Conservation (phyloP, 2,888 invertebrate genomes). For the Drosophila engyochracea region DNA sequence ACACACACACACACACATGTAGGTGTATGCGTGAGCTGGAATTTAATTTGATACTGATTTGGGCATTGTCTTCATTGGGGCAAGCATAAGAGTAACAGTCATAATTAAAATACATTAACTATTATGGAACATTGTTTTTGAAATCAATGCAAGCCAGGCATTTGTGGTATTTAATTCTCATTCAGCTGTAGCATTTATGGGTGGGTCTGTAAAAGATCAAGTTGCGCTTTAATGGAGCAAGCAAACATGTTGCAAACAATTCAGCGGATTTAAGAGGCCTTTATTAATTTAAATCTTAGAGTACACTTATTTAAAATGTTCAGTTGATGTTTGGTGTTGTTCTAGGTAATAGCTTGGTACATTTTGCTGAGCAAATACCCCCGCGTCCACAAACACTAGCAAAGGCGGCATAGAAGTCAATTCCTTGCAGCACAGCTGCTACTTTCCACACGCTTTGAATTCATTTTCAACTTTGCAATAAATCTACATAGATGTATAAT, state of each 20-base stretch:
- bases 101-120: background rate
- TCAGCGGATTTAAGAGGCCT: no score
- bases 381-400: background rate
- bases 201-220: no score
- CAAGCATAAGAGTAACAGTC: background rate
- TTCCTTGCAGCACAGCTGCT: slow-evolving; percentile 53
- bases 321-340: slow-evolving; percentile 16
- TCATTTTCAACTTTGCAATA: slow-evolving; percentile 74
- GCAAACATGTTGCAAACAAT: background rate
- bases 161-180: background rate
- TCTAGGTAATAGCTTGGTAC: slow-evolving; percentile 34
- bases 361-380: slow-evolving; percentile 33
- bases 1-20: background rate
- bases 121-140: background rate
- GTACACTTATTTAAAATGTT: slow-evolving; percentile 12
- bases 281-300: slow-evolving; percentile 9
- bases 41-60: slow-evolving; percentile 50
- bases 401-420: slow-evolving; percentile 17
- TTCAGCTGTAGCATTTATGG: background rate
- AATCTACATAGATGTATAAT: slow-evolving; percentile 76
- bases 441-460: slow-evolving; percentile 59
- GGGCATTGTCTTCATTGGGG: slow-evolving; percentile 20
- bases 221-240: background rate
- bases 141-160: background rate
- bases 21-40: slow-evolving; percentile 15